A percentile compares a stretch with the other conserved stretches of the same genome.
phyloP scores from a whole-genome alignment of 2,888 invertebrate species.

The Dasypogon diadema region DNA sequence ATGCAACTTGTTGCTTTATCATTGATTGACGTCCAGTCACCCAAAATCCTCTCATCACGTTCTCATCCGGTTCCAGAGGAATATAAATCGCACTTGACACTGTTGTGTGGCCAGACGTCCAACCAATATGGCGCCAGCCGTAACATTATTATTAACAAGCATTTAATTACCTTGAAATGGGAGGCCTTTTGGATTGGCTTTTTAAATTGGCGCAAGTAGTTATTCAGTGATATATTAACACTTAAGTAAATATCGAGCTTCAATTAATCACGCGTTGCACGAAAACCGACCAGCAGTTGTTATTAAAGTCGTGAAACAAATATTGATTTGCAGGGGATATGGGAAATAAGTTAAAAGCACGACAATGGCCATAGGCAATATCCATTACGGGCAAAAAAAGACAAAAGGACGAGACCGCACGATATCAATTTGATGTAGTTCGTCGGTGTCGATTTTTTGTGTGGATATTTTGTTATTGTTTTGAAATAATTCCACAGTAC shows the following conservation, averaged over 20 bases:
- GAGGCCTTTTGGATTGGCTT: not conserved
- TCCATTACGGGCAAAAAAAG: too few relatives aligned
- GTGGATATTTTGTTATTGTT: too few relatives aligned
- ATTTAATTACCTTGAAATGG: constrained; percentile 9
- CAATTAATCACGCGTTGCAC: constrained; percentile 27
- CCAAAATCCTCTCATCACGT: too few relatives aligned
- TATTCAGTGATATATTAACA: constrained; percentile 18
- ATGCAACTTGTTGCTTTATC: too few relatives aligned
- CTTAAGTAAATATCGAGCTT: constrained; percentile 10
- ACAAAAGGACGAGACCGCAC: too few relatives aligned
- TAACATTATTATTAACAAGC: constrained; percentile 17
- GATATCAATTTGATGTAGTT: too few relatives aligned
- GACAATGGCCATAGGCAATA: too few relatives aligned
- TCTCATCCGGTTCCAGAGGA: too few relatives aligned
- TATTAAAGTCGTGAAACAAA: constrained; percentile 28
- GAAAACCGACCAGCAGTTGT: not conserved
- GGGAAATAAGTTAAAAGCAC: too few relatives aligned
- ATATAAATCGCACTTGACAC: not conserved
- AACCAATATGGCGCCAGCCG: not conserved
- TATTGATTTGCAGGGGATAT: constrained; percentile 23
- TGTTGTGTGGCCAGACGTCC: not conserved
- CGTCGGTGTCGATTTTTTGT: too few relatives aligned
- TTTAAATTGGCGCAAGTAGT: constrained; percentile 18
- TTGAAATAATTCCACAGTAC: too few relatives aligned
- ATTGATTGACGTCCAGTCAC: too few relatives aligned